Evolutionary conservation across 2,797 vertebrate genomes (phyloP), one percentile per base, ranked within the genome.

Genomic region (Fistularia tabacaria): DNA sequence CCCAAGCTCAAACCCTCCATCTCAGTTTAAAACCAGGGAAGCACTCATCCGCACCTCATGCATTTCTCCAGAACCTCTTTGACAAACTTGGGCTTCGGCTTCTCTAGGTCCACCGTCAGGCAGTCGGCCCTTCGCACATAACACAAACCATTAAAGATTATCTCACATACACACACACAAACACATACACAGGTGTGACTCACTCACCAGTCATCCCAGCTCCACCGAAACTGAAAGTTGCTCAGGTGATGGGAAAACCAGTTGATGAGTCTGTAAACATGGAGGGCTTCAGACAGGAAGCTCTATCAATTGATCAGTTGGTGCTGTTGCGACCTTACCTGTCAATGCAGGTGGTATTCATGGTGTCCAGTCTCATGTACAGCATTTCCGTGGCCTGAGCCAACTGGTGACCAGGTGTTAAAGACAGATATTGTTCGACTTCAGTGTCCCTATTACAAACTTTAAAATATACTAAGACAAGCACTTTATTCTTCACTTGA

Each of bases 231-330:
- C 64, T 98, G 95, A 68, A 99, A 99, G 85, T 99, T 99, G 88
- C 94, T 98, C 84, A 99, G 77, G 83, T 99, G 97, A 82, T 98
- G 97, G 46, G 97, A 92, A 90, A 99, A 99, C 97, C 96, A 99
- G 88, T 94, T 98, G 82, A 98, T 92, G 38, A 92, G 83, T 72
- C 91, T 92, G 72, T 10, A 73, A 69, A 41, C 25, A 3, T 10
- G 44, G 51, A 13, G 54, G 55, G 8, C 5, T 3, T 1, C 6
- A 52, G 48, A 10, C 14, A 8, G 14, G 12, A 46, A 51, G 1
- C 1, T 0, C 6, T 4, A 38, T 0, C 9, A 0, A 0, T 40
- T 9, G 6, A 8, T 0, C 8, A 0, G 0, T 7, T 7, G 0
- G 6, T 7, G 0, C 6, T 10, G 49, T 1, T 6, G 36, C 6